phyloP scores from a whole-genome alignment of 2,797 vertebrate genomes.

The Meriones psammophilus region DNA sequence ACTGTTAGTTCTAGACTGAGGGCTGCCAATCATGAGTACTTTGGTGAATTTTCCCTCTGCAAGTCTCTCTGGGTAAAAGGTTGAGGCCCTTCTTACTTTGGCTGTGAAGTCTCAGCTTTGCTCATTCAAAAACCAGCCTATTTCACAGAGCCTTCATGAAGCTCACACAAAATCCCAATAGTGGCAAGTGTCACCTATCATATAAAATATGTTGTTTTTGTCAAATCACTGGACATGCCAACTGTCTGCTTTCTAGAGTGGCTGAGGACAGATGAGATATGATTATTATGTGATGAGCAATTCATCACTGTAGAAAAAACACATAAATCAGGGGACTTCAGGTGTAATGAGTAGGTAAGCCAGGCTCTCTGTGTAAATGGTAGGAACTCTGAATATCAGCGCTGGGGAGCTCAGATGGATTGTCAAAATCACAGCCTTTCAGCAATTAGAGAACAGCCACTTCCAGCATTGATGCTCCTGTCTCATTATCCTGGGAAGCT shows the following conservation, averaged over 20 bases:
- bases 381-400: neutral
- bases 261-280: neutral
- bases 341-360: neutral
- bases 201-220: neutral
- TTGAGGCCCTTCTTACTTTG: neutral
- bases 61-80: neutral
- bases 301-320: neutral
- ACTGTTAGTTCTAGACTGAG: neutral
- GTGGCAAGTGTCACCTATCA: neutral
- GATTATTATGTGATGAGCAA: neutral
- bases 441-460: neutral
- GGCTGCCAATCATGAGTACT: neutral
- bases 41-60: neutral
- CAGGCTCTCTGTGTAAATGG: neutral
- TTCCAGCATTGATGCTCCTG: neutral
- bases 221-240: neutral
- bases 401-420: neutral
- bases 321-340: neutral
- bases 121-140: neutral
- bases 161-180: too few relatives aligned
- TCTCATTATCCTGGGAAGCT: slow-evolving; percentile 78
- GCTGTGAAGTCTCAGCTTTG: neutral
- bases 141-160: neutral
- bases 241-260: neutral
- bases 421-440: neutral